phyloP scores from a whole-genome alignment of 2,797 vertebrate species.

The Hoplostethus mediterraneus region DNA sequence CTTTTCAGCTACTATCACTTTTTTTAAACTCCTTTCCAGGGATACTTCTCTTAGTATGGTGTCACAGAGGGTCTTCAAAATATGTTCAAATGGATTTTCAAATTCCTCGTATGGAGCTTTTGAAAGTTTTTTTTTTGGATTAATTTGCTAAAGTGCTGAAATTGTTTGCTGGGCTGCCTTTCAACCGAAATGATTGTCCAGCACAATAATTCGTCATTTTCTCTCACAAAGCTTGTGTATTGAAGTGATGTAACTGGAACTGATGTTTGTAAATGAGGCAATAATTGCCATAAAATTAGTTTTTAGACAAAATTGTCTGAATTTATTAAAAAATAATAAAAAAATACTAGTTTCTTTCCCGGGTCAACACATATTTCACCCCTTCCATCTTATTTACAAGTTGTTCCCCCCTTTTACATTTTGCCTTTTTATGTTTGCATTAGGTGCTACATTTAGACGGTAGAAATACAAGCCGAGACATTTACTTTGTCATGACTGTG shows the following conservation, averaged over 20 bases:
- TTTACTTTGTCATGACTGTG: conserved; percentile 45
- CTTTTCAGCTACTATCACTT: not conserved
- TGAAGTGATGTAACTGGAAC: conserved; percentile 69
- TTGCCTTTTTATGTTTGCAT: conserved; percentile 68
- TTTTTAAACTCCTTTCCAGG: conserved; percentile 30
- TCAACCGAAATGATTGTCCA: conserved; percentile 66
- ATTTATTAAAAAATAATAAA: conserved; percentile 30
- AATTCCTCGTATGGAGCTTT: conserved; percentile 36
- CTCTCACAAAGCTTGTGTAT: conserved; percentile 47
- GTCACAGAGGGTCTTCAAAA: conserved; percentile 55
- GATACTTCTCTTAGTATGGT: conserved; percentile 44
- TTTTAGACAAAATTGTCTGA: conserved; percentile 61
- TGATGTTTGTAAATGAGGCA: conserved; percentile 74
- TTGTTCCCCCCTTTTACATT: conserved; percentile 41
- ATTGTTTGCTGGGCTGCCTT: conserved; percentile 62
- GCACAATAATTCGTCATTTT: conserved; percentile 52
- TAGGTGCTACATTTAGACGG: conserved; percentile 70
- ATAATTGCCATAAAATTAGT: conserved; percentile 73
- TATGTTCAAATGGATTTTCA: conserved; percentile 54
- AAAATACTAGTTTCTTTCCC: conserved; percentile 41
- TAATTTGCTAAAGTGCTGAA: conserved; percentile 48
- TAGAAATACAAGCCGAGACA: conserved; percentile 44
- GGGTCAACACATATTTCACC: conserved; percentile 58
- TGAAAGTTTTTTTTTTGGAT: conserved; percentile 30
- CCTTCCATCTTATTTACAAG: conserved; percentile 34